phyloP scores from a whole-genome alignment of 1,140 invertebrate species.

The Acyrthosiphon pisum region DNA sequence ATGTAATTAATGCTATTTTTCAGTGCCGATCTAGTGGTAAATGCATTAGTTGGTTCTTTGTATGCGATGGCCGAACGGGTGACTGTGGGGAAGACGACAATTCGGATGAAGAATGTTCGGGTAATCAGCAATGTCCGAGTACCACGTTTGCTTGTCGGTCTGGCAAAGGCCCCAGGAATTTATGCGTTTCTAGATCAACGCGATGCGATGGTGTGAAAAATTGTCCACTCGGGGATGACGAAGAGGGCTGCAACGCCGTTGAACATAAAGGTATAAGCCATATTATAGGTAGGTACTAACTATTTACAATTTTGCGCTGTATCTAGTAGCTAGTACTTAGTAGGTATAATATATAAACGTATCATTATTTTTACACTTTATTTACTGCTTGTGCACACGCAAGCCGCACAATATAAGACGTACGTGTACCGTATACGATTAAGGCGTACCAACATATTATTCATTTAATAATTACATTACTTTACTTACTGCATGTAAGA shows the following conservation, averaged over 20 bases:
- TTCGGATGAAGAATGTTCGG: constrained; percentile 78
- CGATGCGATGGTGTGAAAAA: constrained; percentile 80
- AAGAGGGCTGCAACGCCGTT: constrained; percentile 73
- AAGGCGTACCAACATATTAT: too few species aligned
- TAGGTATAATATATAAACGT: too few species aligned
- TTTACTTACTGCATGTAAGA: too few species aligned
- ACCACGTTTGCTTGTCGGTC: constrained; percentile 72
- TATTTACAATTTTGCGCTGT: too few species aligned
- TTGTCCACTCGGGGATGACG: constrained; percentile 82
- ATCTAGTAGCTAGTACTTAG: too few species aligned
- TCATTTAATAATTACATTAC: not conserved
- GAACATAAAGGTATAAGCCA: constrained; percentile 66
- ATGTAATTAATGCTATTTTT: constrained; percentile 9
- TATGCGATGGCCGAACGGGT: constrained; percentile 84
- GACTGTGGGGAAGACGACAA: constrained; percentile 78
- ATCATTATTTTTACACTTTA: not conserved
- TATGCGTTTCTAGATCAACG: constrained; percentile 76
- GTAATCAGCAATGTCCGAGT: constrained; percentile 62
- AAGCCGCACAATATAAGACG: not conserved
- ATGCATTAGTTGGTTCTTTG: constrained; percentile 90
- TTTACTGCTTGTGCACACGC: not conserved
- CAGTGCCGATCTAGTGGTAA: constrained; percentile 77
- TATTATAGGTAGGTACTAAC: not conserved
- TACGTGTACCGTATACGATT: not conserved
- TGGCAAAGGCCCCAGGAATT: constrained; percentile 66